A percentile compares a stretch with the other conserved stretches of the same genome.
These are phyloP conservation scores for Drosophila anomalata DNA, from an alignment of 2,888 invertebrate genomes.

Conservation along the genomic window DNA sequence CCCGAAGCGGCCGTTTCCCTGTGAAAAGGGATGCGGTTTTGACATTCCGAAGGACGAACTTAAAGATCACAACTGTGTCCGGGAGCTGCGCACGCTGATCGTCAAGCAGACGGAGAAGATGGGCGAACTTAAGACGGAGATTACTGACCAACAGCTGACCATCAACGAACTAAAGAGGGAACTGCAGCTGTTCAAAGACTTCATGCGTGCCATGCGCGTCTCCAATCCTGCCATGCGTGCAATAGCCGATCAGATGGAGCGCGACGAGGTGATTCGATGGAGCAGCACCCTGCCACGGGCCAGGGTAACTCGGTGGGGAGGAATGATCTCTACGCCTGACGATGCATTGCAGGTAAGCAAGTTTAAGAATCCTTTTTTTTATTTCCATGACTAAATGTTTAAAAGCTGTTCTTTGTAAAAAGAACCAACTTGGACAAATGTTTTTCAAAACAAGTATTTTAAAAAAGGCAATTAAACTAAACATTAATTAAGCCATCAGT, in stretches of 20 bases:
- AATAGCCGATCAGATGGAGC: slow-evolving; percentile 96
- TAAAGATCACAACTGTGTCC: slow-evolving; percentile 96
- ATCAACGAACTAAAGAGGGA: slow-evolving; percentile 96
- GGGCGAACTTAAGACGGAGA: slow-evolving; percentile 93
- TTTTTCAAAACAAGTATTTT: not conserved
- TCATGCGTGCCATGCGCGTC: slow-evolving; percentile 96
- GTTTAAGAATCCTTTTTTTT: too few relatives aligned
- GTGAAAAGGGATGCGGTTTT: slow-evolving; percentile 96
- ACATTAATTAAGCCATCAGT: not conserved
- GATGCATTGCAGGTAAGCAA: slow-evolving; percentile 92
- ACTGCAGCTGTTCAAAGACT: slow-evolving; percentile 94
- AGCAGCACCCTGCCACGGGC: slow-evolving; percentile 92
- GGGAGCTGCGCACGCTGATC: slow-evolving; percentile 93
- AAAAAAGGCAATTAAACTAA: not conserved
- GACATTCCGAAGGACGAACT: slow-evolving; percentile 97
- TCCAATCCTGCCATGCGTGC: slow-evolving; percentile 96
- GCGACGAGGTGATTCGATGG: slow-evolving; percentile 96
- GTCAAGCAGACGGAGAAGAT: slow-evolving; percentile 94
- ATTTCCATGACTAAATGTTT: too few relatives aligned
- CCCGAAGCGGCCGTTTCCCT: slow-evolving; percentile 96
- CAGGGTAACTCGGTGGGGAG: slow-evolving; percentile 97
- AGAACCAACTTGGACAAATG: not conserved
- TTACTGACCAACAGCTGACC: slow-evolving; percentile 93
- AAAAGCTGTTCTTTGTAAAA: too few relatives aligned
- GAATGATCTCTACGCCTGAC: slow-evolving; percentile 99